Conservation (phyloP, 2,113 vertebrate species). For the Etheostoma spectabile region DNA sequence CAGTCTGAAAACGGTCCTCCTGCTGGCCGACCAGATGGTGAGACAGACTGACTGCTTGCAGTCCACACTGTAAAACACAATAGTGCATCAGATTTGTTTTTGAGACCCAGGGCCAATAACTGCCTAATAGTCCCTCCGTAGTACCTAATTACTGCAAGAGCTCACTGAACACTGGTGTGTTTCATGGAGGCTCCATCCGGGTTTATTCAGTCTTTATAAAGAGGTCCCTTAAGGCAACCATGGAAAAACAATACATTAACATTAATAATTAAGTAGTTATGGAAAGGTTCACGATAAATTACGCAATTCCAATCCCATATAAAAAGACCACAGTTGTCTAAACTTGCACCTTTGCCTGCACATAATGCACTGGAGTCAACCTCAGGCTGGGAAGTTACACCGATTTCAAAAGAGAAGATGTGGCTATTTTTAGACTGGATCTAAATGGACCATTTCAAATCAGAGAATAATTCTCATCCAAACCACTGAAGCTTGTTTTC, state of each 20-base stretch:
- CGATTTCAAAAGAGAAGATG: conserved; percentile 27
- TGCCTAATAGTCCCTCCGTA: not conserved
- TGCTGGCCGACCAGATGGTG: conserved; percentile 99
- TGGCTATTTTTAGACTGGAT: conserved; percentile 43
- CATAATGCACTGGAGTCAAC: not conserved
- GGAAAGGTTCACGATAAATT: not conserved
- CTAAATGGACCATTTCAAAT: conserved; percentile 56
- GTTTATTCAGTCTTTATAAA: not conserved
- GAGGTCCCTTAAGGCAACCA: not conserved
- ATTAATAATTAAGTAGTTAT: too few species aligned
- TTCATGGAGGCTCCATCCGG: not conserved
- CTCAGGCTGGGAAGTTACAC: conserved; percentile 15
- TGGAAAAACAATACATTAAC: not conserved
- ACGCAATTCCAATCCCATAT: not conserved
- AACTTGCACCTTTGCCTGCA: conserved; percentile 3
- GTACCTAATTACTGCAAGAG: not conserved
- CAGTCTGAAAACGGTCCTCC: conserved; percentile 97
- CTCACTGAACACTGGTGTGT: not conserved
- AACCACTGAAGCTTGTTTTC: conserved; percentile 41
- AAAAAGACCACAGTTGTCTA: not conserved
- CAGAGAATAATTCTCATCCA: conserved; percentile 30
- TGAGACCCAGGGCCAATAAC: not conserved
- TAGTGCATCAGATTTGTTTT: not conserved
- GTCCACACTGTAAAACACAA: not conserved
- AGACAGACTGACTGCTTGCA: conserved; percentile 45